phyloP scores from a whole-genome alignment of 2,113 vertebrate genomes.

The Catagonus wagneri region DNA sequence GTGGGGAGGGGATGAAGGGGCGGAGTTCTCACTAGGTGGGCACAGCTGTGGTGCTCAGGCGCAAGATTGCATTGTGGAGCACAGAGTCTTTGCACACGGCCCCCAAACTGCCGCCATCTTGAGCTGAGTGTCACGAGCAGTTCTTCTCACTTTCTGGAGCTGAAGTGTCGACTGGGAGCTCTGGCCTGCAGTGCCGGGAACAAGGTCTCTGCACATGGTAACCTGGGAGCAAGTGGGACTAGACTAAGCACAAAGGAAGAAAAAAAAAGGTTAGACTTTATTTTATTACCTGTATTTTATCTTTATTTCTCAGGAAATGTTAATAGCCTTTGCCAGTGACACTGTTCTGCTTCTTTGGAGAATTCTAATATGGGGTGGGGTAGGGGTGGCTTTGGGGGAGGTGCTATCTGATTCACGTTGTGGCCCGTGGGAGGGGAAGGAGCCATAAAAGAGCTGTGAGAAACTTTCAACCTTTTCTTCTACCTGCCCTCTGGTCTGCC shows the following conservation, averaged over 20 bases:
- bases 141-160: not conserved
- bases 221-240: not conserved
- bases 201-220: not conserved
- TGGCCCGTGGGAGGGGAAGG: not conserved
- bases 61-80: rapidly evolving
- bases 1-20: too few species aligned
- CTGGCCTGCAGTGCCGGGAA: not conserved
- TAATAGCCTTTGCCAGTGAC: not conserved
- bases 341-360: not conserved
- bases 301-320: not conserved
- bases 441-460: not conserved
- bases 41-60: not conserved
- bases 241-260: too few species aligned
- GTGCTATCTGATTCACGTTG: not conserved
- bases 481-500: not conserved
- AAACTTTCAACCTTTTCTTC: not conserved
- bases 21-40: not conserved
- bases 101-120: not conserved
- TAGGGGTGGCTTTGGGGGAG: not conserved
- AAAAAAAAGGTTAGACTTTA: not conserved
- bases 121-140: rapidly evolving
- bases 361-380: not conserved
- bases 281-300: not conserved
- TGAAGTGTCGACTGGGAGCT: not conserved
- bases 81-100: too few species aligned